A percentile compares a stretch with the other conserved stretches of the same genome.
Conservation (phyloP, 2,888 invertebrate genomes). For the Meteorus colon region DNA sequence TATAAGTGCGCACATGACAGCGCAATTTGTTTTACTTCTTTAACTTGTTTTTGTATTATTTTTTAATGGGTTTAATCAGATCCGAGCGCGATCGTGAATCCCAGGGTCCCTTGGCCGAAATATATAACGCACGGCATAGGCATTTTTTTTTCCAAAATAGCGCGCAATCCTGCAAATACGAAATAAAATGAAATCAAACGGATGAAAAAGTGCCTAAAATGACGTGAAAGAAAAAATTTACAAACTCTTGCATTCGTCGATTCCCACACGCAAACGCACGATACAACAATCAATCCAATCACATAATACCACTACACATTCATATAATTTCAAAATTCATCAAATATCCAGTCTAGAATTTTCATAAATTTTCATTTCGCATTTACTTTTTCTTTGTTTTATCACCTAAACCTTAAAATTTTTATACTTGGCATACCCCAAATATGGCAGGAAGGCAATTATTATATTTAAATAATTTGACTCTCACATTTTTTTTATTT, state of each 20-base stretch:
- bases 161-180: slow-evolving; percentile 58
- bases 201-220: slow-evolving; percentile 49
- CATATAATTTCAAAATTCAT: slow-evolving; percentile 53
- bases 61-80: slow-evolving; percentile 24
- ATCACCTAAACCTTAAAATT: slow-evolving; percentile 73
- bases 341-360: slow-evolving; percentile 54
- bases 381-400: slow-evolving; percentile 55
- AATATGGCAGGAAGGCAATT: slow-evolving; percentile 80
- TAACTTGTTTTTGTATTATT: not conserved
- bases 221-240: slow-evolving; percentile 40
- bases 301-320: slow-evolving; percentile 48
- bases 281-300: slow-evolving; percentile 49
- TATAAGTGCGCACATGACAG: slow-evolving; percentile 39
- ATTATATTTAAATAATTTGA: slow-evolving; percentile 74
- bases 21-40: slow-evolving; percentile 38
- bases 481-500: slow-evolving; percentile 57
- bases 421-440: slow-evolving; percentile 78
- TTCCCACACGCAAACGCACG: slow-evolving; percentile 33
- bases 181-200: slow-evolving; percentile 25
- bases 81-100: slow-evolving; percentile 47
- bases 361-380: slow-evolving; percentile 38
- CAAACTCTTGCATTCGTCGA: not conserved
- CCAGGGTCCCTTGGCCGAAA: slow-evolving; percentile 52
- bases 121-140: slow-evolving; percentile 51
- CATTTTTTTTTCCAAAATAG: slow-evolving; percentile 71